Base-by-base conservation (phyloP, 2,888 invertebrate genomes). In the Ectemnius cavifrons region DNA sequence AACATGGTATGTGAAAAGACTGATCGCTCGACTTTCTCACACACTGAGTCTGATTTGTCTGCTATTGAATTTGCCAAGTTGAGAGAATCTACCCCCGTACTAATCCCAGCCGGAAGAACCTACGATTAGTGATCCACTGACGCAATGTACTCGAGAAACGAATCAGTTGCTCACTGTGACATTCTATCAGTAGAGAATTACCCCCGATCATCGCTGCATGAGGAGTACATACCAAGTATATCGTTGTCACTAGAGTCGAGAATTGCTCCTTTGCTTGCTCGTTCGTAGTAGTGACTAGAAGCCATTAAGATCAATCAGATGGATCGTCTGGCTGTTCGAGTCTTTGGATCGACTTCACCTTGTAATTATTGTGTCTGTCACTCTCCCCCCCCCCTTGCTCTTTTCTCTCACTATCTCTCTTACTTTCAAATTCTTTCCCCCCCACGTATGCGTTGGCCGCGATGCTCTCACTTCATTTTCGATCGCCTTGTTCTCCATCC, bases 31-130 rank as follows among this genome's bases (percentile, higher is more conserved):
- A 62, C 11, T 52, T 18, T 72, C 71, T 18, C 60, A 3, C 45
- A 58, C 70, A 57, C 37, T 68, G 63, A 20, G 49, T 72, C 62
- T 75, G 64, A 67, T 74, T 78, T 67, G 63, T 73, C 73, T 75
- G 75, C 71, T 73, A 45, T 6, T 62, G 63, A 81, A 65, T 37
- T 18, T 59, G 27, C 47, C 11, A n/a, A 63, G 47, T 20, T 62
- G 20, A 67, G 62, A 27, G 63, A 28, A 52, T 52, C 52, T 57
- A 20, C 37, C 37, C 37, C 37, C 8, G 3, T 20, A 82, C 76
- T 81, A 82, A 79, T 82, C 60, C 62, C 6, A 63, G 67, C 57
- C 16, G 58, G 56, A 46, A 6, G 37, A 11, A 37, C 3, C 11
- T 37, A 57, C 46, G 59, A 28, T n/a, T 62, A 16, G 60, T 46